Conservation (phyloP, 2,797 vertebrate species). For the Leptoclinus maculatus region DNA sequence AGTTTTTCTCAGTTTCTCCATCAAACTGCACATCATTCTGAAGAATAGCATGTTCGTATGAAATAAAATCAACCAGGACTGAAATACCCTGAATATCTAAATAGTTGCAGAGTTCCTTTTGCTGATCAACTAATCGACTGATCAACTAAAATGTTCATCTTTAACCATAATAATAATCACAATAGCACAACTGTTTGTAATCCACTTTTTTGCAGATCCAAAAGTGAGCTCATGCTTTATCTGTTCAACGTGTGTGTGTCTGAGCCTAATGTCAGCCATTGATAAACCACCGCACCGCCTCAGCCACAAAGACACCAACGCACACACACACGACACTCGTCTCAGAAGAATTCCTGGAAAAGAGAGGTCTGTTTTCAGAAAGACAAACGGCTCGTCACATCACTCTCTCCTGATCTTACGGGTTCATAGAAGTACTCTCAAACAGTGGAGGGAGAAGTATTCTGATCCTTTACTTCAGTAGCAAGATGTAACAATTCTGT, state of each 20-base stretch:
- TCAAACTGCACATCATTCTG: neutral
- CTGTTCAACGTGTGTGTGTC: slow-evolving; percentile 14
- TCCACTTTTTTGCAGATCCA: slow-evolving; percentile 13
- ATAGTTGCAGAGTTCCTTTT: neutral
- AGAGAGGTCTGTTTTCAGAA: slow-evolving; percentile 36
- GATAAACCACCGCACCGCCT: slow-evolving; percentile 53
- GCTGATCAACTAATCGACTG: neutral
- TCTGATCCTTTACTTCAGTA: neutral
- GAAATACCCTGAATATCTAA: neutral
- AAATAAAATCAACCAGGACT: neutral
- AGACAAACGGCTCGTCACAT: slow-evolving; percentile 34
- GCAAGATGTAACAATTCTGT: neutral
- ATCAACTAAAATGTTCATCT: neutral
- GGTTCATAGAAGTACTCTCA: neutral
- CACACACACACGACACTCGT: neutral
- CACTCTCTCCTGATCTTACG: neutral
- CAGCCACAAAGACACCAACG: slow-evolving; percentile 16
- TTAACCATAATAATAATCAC: neutral
- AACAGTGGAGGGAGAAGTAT: neutral
- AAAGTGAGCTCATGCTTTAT: slow-evolving; percentile 19
- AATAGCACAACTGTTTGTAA: neutral
- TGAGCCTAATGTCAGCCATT: slow-evolving; percentile 42
- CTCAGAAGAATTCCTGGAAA: slow-evolving; percentile 58
- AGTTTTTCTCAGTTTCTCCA: neutral
- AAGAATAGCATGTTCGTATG: neutral